A percentile compares a stretch with the other conserved stretches of the same genome.
Conservation (phyloP, 2,113 vertebrate species). For the Eptesicus fuscus region DNA sequence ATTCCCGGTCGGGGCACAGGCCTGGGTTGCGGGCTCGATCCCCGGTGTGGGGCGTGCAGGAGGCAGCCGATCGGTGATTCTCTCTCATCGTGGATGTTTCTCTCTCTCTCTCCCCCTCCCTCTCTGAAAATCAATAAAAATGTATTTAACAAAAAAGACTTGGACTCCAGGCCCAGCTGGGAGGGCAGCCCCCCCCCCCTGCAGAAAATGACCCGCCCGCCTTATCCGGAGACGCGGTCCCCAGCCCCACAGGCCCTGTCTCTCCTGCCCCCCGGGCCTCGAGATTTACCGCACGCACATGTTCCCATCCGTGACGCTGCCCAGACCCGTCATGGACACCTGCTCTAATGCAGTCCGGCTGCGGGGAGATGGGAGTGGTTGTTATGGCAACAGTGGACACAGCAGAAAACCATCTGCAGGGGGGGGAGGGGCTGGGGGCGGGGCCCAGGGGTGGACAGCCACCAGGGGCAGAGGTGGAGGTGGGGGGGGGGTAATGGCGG, state of each 20-base stretch:
- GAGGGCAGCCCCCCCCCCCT: too few species aligned
- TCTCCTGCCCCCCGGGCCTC: neutral
- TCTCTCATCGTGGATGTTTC: too few species aligned
- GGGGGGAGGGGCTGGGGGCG: neutral
- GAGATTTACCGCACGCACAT: neutral
- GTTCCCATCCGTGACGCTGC: neutral
- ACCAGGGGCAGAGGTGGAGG: too few species aligned
- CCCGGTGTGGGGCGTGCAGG: too few species aligned
- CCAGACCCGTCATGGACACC: neutral
- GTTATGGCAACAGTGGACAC: slow-evolving; percentile 53
- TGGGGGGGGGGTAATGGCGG: neutral
- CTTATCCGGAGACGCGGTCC: too few species aligned
- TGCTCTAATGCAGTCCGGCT: neutral
- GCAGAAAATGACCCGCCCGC: neutral
- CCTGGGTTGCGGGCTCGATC: too few species aligned
- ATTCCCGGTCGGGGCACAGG: too few species aligned
- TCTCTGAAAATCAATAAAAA: too few species aligned
- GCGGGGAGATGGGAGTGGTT: slow-evolving; percentile 31
- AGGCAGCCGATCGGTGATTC: too few species aligned
- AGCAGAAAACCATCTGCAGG: slow-evolving; percentile 20
- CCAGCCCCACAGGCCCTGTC: neutral
- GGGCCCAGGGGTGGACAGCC: neutral
- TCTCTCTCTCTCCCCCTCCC: neutral
- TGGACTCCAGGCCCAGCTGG: neutral
- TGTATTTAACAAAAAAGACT: neutral